Base-by-base conservation (phyloP, 1,140 invertebrate species). In the Drosophila sp. region DNA sequence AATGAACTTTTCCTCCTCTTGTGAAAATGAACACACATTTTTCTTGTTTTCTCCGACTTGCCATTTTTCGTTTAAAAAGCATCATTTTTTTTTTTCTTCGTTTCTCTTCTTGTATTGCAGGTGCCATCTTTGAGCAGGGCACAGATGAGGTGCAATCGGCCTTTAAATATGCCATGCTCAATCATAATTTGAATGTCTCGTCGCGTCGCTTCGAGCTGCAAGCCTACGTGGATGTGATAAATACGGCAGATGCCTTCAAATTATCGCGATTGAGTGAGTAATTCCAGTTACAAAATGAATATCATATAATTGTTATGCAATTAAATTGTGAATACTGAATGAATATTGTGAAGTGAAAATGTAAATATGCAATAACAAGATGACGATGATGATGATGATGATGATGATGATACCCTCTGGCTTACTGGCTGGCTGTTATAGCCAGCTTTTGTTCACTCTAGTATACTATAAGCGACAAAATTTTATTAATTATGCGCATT, bases 181-280 rank as follows among this genome's bases (percentile, higher is more conserved):
- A 95, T 82, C 96, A 97, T 90, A 97, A 98, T 81, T 94, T 95
- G 72, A 96, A 96, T 79, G 94, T 95, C 63, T 95, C 95, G 4
- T 94, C 93, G 35, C 94, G 95, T 41, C 91, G 95, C 2, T 96
- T 97, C 76, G 96, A 97, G 92, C 94, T 98, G 38, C 95, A 96
- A 89, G 95, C 96, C n/a, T 97, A 95, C 87, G 96, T 97, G 32
- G 96, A 98, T 91, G 95, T 97, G 78, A 97, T 98, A 90, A 97
- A 97, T 91, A 98, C 96, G n/a, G 96, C 96, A 30, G 97, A 98
- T 92, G 96, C 97, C 63, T 98, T 97, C 92, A 98, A 98, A 92
- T 93, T 98, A 11, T 97, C 97, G 10, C 93, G 96, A 92, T 93
- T 98, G 41, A 97, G 97, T 98, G 93, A 96, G 97, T 97, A 92